Percentiles rank a stretch among this genome's conserved stretches.
These are phyloP conservation scores for Sakesphorus luctuosus DNA, from an alignment of 2,113 vertebrate genomes.

Conservation along the genomic window DNA sequence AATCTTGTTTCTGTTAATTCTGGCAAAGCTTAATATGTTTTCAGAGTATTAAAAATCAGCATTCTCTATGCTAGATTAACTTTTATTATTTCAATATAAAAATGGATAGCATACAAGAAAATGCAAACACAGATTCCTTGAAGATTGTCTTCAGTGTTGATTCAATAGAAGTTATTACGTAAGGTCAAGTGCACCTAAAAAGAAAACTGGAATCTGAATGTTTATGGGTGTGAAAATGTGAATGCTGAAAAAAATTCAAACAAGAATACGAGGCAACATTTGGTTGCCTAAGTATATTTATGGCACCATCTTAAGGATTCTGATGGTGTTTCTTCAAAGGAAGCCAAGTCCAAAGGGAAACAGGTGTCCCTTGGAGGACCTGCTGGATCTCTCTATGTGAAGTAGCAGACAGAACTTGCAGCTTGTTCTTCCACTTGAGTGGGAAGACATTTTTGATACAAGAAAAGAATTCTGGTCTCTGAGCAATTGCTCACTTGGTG, in stretches of 20 bases:
- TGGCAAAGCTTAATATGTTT: not conserved
- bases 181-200: not conserved
- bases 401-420: conserved; percentile 33
- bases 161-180: not conserved
- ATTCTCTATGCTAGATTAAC: not conserved
- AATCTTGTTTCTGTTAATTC: not conserved
- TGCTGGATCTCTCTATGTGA: not conserved
- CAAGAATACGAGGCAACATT: not conserved
- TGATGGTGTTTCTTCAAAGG: conserved; percentile 4
- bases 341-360: not conserved
- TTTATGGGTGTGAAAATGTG: not conserved
- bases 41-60: not conserved
- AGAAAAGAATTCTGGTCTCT: not conserved
- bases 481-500: conserved; percentile 24
- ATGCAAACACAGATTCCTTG: not conserved
- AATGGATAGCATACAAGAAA: not conserved
- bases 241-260: not conserved
- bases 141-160: not conserved
- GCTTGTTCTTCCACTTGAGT: conserved; percentile 13
- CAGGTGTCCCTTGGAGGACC: conserved; percentile 8
- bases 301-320: not conserved
- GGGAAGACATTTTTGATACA: conserved; percentile 21
- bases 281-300: not conserved
- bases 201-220: not conserved
- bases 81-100: not conserved